phyloP scores from a whole-genome alignment of 2,113 vertebrate genomes.

The Dicerorhinus sumatrensis region DNA sequence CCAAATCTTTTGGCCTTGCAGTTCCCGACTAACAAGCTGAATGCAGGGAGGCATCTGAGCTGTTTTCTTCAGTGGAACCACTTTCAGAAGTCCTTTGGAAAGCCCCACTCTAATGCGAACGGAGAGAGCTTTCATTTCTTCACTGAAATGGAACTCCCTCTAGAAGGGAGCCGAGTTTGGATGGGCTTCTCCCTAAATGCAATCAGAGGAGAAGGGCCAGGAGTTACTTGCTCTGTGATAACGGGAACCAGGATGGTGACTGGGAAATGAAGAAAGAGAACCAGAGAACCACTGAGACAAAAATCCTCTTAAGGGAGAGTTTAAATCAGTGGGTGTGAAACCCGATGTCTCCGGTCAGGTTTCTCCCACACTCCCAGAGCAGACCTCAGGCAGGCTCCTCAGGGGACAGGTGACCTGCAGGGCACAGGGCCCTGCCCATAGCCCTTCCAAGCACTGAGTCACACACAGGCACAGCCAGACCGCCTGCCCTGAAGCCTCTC shows the following conservation, averaged over 20 bases:
- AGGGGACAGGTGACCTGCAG: background rate
- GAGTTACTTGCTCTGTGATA: background rate
- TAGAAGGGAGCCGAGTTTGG: background rate
- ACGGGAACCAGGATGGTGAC: background rate
- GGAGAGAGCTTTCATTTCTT: constrained; percentile 4
- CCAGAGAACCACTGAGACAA: background rate
- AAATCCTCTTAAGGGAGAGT: background rate
- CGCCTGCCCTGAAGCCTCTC: background rate
- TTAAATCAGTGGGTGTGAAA: background rate
- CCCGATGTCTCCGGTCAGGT: background rate
- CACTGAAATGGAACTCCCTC: constrained; percentile 22
- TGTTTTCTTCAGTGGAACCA: constrained; percentile 48
- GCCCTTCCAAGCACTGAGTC: background rate
- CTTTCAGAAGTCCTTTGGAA: constrained; percentile 58
- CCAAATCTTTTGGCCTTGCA: constrained; percentile 75
- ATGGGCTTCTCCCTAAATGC: background rate
- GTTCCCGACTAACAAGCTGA: constrained; percentile 70
- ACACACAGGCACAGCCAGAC: background rate
- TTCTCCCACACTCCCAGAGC: background rate
- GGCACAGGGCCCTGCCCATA: background rate
- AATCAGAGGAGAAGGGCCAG: background rate
- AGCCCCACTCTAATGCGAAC: constrained; percentile 8
- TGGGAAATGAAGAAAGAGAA: background rate
- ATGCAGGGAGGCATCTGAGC: constrained; percentile 47
- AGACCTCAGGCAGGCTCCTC: background rate